Evolutionary conservation across 1,140 invertebrate species (phyloP).

Genomic region (Drosophila insularis): DNA sequence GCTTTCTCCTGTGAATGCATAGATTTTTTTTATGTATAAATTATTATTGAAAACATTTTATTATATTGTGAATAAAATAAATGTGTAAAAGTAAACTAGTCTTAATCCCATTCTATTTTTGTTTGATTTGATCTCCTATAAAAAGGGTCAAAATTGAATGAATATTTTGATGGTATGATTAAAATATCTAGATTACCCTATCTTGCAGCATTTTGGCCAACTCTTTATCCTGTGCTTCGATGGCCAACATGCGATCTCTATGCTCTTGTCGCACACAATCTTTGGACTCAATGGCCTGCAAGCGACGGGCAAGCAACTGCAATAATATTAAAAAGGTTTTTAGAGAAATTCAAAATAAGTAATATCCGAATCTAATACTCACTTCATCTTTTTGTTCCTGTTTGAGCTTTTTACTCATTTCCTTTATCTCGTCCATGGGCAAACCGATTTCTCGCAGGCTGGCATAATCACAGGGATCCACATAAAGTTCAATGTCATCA

Average conservation of each 20-base stretch:
- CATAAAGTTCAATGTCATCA: slow-evolving; percentile 79
- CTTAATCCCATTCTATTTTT: no score
- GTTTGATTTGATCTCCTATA: no score
- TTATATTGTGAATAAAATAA: no score
- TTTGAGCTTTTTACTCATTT: slow-evolving; percentile 84
- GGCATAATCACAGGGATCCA: slow-evolving; percentile 79
- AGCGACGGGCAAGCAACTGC: slow-evolving; percentile 83
- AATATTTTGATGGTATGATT: no score
- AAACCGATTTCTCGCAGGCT: slow-evolving; percentile 84
- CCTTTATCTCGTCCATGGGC: slow-evolving; percentile 84
- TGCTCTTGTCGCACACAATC: slow-evolving; percentile 83
- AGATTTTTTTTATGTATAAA: neutral
- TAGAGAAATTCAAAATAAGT: neutral
- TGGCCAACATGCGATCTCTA: slow-evolving; percentile 88
- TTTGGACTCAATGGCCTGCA: slow-evolving; percentile 85
- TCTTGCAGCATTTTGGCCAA: slow-evolving; percentile 95
- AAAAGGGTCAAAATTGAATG: no score
- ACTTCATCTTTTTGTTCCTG: slow-evolving; percentile 86
- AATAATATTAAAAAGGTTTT: neutral
- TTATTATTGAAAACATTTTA: neutral
- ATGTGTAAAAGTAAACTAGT: no score
- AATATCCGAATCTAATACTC: neutral
- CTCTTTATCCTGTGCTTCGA: slow-evolving; percentile 96
- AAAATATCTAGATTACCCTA: slow-evolving; percentile 83
- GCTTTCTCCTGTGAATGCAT: slow-evolving; percentile 85